Conservation (phyloP, 1,140 invertebrate species). For the Pristionchus pacificus region DNA sequence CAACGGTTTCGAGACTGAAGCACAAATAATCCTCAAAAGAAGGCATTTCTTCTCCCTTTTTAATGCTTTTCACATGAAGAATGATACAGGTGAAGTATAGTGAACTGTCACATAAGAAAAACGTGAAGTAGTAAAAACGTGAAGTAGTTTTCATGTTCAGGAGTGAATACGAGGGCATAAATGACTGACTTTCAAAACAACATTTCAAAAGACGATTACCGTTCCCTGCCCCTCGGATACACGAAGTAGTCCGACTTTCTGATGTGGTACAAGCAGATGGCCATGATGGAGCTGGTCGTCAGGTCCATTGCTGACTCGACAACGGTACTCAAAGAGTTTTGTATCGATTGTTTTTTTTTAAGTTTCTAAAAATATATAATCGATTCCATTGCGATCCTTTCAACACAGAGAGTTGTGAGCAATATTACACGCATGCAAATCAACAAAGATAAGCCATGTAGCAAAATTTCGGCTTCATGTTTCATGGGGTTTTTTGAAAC, state of each 20-base stretch:
- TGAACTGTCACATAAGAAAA: background rate
- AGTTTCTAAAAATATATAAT: conserved; percentile 1
- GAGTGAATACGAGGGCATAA: no score
- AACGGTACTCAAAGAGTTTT: conserved; percentile 32
- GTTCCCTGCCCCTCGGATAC: conserved; percentile 35
- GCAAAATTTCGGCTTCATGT: background rate
- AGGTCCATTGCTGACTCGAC: conserved; percentile 40
- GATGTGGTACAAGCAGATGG: conserved; percentile 22
- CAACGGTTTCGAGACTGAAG: conserved; percentile 29
- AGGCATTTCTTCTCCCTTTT: background rate
- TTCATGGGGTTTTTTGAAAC: no score
- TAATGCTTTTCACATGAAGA: background rate
- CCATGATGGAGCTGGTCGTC: conserved; percentile 27
- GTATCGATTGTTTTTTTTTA: background rate
- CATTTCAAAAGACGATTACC: background rate
- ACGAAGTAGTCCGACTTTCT: conserved; percentile 28
- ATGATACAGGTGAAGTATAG: background rate
- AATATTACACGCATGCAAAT: no score
- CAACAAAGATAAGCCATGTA: background rate
- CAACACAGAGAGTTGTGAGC: background rate
- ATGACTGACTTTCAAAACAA: no score
- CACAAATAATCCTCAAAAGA: background rate
- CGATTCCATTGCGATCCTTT: background rate
- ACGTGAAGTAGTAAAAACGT: no score
- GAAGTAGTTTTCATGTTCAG: no score